phyloP scores from a whole-genome alignment of 2,797 vertebrate genomes.

The Pogonophryne albipinna region DNA sequence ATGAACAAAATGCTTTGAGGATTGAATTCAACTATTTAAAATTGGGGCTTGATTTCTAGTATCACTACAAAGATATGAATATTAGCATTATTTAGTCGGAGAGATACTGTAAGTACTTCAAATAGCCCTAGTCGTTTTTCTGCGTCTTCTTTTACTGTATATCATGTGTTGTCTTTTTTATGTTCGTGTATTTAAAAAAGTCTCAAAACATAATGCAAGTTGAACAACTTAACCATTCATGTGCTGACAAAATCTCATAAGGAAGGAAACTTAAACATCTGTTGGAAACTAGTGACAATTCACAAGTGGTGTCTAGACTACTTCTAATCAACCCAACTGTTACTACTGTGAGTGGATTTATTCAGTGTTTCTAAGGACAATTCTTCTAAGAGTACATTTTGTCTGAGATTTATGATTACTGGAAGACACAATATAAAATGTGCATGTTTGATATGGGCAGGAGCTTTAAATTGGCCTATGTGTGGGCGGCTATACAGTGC shows the following conservation, averaged over 20 bases:
- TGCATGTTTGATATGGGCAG: background rate
- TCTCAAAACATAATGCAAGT: background rate
- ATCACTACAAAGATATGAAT: background rate
- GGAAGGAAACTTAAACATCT: constrained; percentile 16
- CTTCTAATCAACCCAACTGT: background rate
- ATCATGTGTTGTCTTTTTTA: too few species aligned
- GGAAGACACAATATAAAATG: background rate
- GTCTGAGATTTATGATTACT: background rate
- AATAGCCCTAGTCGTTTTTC: too few species aligned
- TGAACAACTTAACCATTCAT: background rate
- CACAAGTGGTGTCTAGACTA: constrained; percentile 14
- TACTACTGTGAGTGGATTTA: constrained; percentile 4
- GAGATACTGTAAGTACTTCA: too few species aligned
- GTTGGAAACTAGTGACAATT: constrained; percentile 18
- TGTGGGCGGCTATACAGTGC: background rate
- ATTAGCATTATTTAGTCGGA: too few species aligned
- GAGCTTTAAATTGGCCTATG: background rate
- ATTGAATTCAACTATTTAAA: constrained; percentile 4
- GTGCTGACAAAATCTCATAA: constrained; percentile 3
- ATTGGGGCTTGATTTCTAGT: background rate
- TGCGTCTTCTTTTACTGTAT: too few species aligned
- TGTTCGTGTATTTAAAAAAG: too few species aligned
- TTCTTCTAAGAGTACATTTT: background rate
- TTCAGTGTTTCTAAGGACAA: background rate
- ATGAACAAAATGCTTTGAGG: constrained; percentile 31